Evolutionary conservation across 2,888 invertebrate species (phyloP).

Genomic region (Enchytraeus crypticus): DNA sequence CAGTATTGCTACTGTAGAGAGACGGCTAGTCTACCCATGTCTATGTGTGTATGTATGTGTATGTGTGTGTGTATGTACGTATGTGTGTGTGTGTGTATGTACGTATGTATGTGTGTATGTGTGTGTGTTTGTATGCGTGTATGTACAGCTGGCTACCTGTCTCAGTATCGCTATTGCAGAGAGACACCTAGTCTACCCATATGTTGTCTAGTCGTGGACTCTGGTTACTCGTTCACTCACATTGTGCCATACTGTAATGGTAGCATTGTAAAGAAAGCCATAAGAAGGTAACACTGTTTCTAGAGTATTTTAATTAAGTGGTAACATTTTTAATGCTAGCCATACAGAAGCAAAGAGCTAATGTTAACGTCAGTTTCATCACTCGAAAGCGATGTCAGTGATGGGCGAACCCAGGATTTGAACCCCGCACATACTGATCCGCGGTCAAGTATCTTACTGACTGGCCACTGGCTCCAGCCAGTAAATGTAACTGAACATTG

Average conservation of each 20-base stretch:
- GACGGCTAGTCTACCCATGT: background rate
- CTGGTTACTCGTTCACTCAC: conserved; percentile 91
- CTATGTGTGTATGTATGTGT: background rate
- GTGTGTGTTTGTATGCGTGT: background rate
- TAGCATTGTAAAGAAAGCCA: conserved; percentile 60
- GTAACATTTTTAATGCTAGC: too few relatives aligned
- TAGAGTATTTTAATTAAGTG: too few relatives aligned
- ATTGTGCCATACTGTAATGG: conserved; percentile 68
- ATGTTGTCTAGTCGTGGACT: conserved; percentile 75
- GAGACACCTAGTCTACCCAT: conserved; percentile 37
- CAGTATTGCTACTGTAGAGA: background rate
- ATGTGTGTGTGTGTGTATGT: background rate
- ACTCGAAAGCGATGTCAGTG: too few relatives aligned
- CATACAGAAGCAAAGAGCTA: too few relatives aligned
- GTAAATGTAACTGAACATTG: too few relatives aligned
- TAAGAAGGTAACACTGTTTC: conserved; percentile 39
- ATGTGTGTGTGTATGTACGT: background rate
- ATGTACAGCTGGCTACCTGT: conserved; percentile 62
- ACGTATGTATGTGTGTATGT: conserved; percentile 4
- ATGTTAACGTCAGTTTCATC: too few relatives aligned
- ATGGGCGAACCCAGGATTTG: too few relatives aligned
- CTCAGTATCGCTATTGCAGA: conserved; percentile 59
- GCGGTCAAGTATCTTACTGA: too few relatives aligned
- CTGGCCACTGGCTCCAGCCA: too few relatives aligned
- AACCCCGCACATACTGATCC: too few relatives aligned